phyloP scores from a whole-genome alignment of 2,797 vertebrate species.

The Limosa lapponica region DNA sequence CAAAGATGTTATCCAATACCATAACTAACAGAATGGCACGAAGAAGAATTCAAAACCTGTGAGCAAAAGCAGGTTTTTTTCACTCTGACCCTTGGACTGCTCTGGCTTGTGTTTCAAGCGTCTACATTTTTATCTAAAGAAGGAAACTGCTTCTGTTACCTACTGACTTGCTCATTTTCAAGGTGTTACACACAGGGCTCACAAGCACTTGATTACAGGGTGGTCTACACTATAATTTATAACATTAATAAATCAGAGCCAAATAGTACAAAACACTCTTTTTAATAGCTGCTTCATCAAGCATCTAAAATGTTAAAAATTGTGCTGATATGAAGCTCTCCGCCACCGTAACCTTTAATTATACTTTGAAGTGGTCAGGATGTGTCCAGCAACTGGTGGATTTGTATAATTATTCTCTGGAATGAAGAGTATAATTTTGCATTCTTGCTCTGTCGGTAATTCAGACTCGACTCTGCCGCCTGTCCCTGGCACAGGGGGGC shows the following conservation, averaged over 20 bases:
- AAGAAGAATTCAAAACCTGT: slow-evolving; percentile 20
- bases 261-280: neutral
- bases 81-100: neutral
- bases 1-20: neutral
- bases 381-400: neutral
- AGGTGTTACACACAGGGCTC: neutral
- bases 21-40: slow-evolving; percentile 9
- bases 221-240: neutral
- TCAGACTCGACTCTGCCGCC: neutral
- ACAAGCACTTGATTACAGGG: neutral
- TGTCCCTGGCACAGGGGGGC: neutral
- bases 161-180: neutral
- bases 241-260: slow-evolving; percentile 9
- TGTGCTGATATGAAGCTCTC: neutral
- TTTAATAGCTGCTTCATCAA: neutral
- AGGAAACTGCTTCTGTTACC: neutral
- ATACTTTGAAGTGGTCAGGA: slow-evolving; percentile 16
- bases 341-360: neutral
- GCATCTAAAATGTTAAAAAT: neutral
- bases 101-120: neutral
- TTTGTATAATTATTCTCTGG: slow-evolving; percentile 23
- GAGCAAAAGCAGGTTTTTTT: neutral
- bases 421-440: neutral
- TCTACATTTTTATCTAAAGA: slow-evolving; percentile 1
- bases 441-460: neutral